Conservation (phyloP, 2,797 vertebrate genomes). For the Petrocephalus sullivani region DNA sequence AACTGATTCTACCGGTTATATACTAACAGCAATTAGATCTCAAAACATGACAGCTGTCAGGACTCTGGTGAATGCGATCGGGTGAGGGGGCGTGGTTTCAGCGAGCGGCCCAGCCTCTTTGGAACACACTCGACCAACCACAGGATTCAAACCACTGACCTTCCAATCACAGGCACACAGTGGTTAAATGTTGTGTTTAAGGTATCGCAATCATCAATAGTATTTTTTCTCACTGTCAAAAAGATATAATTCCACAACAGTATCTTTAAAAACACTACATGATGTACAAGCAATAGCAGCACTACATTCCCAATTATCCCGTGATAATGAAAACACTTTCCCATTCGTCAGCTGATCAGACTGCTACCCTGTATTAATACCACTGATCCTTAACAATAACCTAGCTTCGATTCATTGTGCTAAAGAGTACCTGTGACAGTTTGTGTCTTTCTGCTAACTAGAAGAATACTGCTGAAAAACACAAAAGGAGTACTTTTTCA, state of each 20-base stretch:
- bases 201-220: too few relatives aligned
- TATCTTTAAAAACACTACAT: neutral
- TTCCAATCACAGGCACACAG: neutral
- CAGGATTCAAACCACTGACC: neutral
- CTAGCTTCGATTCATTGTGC: neutral
- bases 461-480: neutral
- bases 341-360: neutral
- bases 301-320: neutral
- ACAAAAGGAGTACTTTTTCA: neutral
- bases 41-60: too few relatives aligned
- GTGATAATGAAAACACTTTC: neutral
- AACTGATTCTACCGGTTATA: too few relatives aligned
- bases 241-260: neutral
- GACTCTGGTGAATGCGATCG: too few relatives aligned
- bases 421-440: neutral
- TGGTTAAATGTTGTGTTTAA: neutral
- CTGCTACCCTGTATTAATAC: neutral
- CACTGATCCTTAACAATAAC: neutral
- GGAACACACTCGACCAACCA: neutral
- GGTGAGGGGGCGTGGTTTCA: too few relatives aligned
- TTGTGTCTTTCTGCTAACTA: neutral
- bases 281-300: neutral
- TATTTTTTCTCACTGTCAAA: neutral
- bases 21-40: too few relatives aligned
- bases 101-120: neutral